phyloP scores from a whole-genome alignment of 2,888 invertebrate species.

The Phasia obesa region DNA sequence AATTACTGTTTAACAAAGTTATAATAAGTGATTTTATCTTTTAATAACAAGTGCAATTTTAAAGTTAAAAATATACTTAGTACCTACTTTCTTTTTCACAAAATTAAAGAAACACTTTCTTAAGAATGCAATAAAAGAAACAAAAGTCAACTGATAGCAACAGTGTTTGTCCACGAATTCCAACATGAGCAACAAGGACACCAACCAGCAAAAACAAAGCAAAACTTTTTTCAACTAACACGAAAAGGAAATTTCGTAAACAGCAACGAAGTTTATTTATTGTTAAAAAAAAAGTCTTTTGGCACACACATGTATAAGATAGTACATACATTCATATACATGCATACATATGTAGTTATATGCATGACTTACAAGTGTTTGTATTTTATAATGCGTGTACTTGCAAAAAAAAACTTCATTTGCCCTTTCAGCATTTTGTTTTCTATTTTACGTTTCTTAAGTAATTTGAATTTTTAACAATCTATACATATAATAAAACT shows the following conservation, averaged over 20 bases:
- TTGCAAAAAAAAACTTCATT: too few species aligned
- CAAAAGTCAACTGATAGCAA: slow-evolving; percentile 42
- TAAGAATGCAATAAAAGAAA: slow-evolving; percentile 12
- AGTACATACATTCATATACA: too few species aligned
- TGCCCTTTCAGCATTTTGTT: too few species aligned
- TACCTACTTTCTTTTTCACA: neutral
- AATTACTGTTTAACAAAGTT: too few species aligned
- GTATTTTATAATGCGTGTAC: too few species aligned
- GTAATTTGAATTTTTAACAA: too few species aligned
- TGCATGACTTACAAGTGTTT: too few species aligned
- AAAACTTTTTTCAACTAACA: slow-evolving; percentile 29
- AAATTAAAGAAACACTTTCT: slow-evolving; percentile 6
- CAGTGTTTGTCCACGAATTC: slow-evolving; percentile 49
- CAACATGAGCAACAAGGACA: slow-evolving; percentile 50
- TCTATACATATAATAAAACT: too few species aligned
- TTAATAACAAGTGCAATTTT: too few species aligned
- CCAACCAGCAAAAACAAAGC: slow-evolving; percentile 16
- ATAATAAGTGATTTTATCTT: neutral
- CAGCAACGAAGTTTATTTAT: slow-evolving; percentile 20
- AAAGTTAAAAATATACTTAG: too few species aligned
- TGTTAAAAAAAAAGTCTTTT: neutral
- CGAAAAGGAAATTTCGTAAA: slow-evolving; percentile 42
- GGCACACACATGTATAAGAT: neutral
- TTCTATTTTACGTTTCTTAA: too few species aligned
- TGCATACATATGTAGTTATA: too few species aligned